phyloP scores from a whole-genome alignment of 2,113 vertebrate genomes.

The Ciconia stormi region DNA sequence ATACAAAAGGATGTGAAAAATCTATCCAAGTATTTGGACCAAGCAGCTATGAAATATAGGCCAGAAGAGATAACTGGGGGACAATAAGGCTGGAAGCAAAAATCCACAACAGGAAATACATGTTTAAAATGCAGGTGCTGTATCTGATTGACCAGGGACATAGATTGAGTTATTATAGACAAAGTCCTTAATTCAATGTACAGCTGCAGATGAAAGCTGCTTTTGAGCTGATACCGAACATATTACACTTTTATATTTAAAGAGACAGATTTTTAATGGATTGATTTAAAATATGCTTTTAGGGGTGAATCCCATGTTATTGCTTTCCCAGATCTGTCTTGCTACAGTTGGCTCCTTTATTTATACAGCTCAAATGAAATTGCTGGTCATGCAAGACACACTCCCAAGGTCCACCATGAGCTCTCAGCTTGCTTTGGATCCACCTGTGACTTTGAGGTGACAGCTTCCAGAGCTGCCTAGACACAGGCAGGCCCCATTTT shows the following conservation, averaged over 20 bases:
- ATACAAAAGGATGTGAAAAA: constrained; percentile 16
- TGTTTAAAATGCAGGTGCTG: constrained; percentile 2
- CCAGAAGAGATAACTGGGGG: neutral
- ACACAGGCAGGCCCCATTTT: neutral
- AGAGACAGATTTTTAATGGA: neutral
- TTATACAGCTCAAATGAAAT: neutral
- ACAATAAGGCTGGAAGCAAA: constrained; percentile 32
- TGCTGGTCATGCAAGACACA: neutral
- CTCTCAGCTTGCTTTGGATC: fast-evolving
- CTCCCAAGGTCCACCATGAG: neutral
- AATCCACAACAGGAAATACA: neutral
- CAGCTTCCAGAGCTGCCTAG: neutral
- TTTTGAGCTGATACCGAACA: neutral
- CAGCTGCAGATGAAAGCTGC: neutral
- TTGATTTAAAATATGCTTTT: neutral
- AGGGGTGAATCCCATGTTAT: neutral
- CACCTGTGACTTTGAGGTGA: neutral
- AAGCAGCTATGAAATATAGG: neutral
- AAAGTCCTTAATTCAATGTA: neutral
- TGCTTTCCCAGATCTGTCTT: neutral
- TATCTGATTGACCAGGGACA: neutral
- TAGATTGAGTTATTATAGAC: neutral
- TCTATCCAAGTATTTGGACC: neutral
- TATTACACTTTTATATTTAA: neutral
- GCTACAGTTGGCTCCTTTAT: neutral